Evolutionary conservation across 2,797 vertebrate species (phyloP).

Genomic region (Semaprochilodus insignis): DNA sequence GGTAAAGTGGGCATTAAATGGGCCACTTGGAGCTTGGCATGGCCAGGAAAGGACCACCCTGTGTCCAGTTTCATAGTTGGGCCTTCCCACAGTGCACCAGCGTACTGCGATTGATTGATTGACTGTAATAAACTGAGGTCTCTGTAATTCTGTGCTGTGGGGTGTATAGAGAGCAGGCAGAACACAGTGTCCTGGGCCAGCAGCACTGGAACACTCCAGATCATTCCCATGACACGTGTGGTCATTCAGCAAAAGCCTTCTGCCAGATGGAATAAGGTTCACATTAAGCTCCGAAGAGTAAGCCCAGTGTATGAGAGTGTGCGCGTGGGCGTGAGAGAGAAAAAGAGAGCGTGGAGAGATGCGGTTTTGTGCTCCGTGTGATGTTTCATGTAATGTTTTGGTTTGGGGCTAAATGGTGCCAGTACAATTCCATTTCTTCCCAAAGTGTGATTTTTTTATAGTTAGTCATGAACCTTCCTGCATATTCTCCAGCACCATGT

Average conservation of each 20-base stretch:
- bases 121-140: conserved; percentile 42
- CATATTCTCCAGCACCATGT: conserved; percentile 9
- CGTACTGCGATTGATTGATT: conserved; percentile 43
- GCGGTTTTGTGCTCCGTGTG: conserved; percentile 39
- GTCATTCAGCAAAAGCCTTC: conserved; percentile 43
- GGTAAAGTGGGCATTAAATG: conserved; percentile 61
- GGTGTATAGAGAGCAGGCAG: conserved; percentile 5
- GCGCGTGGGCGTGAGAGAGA: conserved; percentile 28
- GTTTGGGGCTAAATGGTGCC: conserved; percentile 41
- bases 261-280: conserved; percentile 52
- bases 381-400: conserved; percentile 54
- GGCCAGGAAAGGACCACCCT: conserved; percentile 28
- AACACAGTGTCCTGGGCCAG: conserved; percentile 40
- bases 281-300: conserved; percentile 36
- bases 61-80: conserved; percentile 3
- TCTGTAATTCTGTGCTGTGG: conserved; percentile 37
- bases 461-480: conserved; percentile 42
- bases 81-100: conserved; percentile 47
- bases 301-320: conserved; percentile 14
- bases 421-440: conserved; percentile 35
- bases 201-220: conserved; percentile 37
- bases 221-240: conserved; percentile 50
- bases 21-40: conserved; percentile 41
- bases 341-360: conserved; percentile 41
- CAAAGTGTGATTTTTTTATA: conserved; percentile 30